Evolutionary conservation across 64 coral and sea anemone species (phyloP), one percentile per base, ranked within the genome.

Genomic region (Porites australiensis): DNA sequence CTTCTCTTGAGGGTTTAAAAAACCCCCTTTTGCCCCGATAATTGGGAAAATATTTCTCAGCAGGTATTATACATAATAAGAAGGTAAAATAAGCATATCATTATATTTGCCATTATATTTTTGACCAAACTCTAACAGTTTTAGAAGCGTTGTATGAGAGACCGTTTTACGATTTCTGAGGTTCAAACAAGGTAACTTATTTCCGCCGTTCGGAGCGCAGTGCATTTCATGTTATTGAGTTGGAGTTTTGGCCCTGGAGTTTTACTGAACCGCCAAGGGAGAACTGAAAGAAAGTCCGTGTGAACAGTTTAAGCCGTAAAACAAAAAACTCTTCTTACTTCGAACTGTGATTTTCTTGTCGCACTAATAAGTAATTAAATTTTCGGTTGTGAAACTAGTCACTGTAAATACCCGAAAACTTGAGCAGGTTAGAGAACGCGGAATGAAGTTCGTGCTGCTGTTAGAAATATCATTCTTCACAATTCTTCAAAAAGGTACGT

Each of bases 401-500:
- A 44, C 51, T 44, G 19, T n/a, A 64, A 46, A 48, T 47, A 0
- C 37, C 4, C 2, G 14, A 43, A 18, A 20, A 14, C 12, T 62
- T 58, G 1, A 12, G 12, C 7, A 77, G 12, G 10, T 50, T 19
- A 82, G 65, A 18, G 60, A 13, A 19, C 21, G 19, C 37, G 37
- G 15, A 46, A 82, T 49, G 58, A 82, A 64, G 48, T 82, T 82
- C 4, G 18, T 6, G 9, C 19, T 82, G 59, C 14, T 64, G 60
- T 10, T 18, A 19, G 10, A 5, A 2, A 3, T 82, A 82, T 3
- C 6, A 46, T 45, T 82, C 23, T 64, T 64, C 8, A 15, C n/a
- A 64, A 47, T 47, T 16, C 79, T 82, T 45, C 59, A 7, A 65
- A 8, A 82, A 65, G 79, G 79, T 82, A 82, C 15, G 55, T 81